These are phyloP conservation scores for Caenorhabditis virilis DNA, from an alignment of 2,888 invertebrate species.

Conservation along the genomic window DNA sequence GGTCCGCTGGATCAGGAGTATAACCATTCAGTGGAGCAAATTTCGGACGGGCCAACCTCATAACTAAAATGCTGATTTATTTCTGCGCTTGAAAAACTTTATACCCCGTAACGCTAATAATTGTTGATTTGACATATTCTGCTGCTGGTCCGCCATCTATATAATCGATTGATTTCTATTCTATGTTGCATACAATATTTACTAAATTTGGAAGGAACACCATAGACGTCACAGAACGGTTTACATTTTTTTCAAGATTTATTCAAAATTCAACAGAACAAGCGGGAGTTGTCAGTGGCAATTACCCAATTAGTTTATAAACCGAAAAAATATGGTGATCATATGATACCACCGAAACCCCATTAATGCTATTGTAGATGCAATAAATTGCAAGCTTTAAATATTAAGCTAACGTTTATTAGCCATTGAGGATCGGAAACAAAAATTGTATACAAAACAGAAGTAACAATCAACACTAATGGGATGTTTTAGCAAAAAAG, in stretches of 20 bases:
- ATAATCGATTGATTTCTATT: too few relatives aligned
- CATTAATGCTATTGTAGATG: slow-evolving; percentile 9
- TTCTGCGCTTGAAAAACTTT: background rate
- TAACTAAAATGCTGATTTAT: slow-evolving; percentile 75
- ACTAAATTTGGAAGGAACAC: background rate
- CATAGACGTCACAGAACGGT: background rate
- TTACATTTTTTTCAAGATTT: slow-evolving; percentile 21
- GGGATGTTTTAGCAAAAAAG: slow-evolving; percentile 29
- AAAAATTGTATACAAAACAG: slow-evolving; percentile 39
- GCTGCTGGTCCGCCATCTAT: slow-evolving; percentile 12
- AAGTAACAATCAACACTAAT: slow-evolving; percentile 42
- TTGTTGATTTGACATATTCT: slow-evolving; percentile 10
- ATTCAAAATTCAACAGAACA: slow-evolving; percentile 31
- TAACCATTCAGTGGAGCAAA: slow-evolving; percentile 80
- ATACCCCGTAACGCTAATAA: slow-evolving; percentile 27
- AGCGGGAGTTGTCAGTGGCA: slow-evolving; percentile 23
- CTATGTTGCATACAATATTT: background rate
- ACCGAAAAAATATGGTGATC: slow-evolving; percentile 26
- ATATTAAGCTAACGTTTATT: slow-evolving; percentile 41
- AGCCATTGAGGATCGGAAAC: slow-evolving; percentile 34
- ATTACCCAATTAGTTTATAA: slow-evolving; percentile 26
- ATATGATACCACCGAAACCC: slow-evolving; percentile 18
- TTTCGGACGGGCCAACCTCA: slow-evolving; percentile 90
- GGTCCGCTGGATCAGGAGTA: slow-evolving; percentile 76
- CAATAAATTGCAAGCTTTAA: slow-evolving; percentile 19